A percentile compares a stretch with the other conserved stretches of the same genome.
phyloP scores from a whole-genome alignment of 2,113 vertebrate genomes.

The Panurus biarmicus region DNA sequence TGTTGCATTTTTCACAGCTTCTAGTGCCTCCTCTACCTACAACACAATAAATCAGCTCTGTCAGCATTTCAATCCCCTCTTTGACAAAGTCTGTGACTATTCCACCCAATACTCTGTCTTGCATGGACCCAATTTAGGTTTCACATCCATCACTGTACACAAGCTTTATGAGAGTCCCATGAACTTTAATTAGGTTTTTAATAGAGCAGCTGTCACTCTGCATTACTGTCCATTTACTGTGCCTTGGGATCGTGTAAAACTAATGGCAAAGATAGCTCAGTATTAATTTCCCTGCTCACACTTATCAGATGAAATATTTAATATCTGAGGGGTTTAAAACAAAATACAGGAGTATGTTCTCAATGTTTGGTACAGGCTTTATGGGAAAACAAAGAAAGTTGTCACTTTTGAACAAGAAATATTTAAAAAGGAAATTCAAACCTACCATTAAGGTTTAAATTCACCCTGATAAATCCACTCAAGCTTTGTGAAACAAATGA shows the following conservation, averaged over 20 bases:
- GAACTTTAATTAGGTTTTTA: not conserved
- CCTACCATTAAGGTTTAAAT: not conserved
- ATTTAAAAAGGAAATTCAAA: not conserved
- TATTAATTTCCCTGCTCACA: not conserved
- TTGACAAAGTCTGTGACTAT: not conserved
- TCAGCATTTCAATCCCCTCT: not conserved
- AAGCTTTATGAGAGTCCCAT: not conserved
- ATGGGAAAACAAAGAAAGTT: not conserved
- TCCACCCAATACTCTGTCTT: not conserved
- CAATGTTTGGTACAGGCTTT: not conserved
- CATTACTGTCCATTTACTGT: not conserved
- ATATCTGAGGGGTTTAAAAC: not conserved
- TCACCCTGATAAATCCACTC: not conserved
- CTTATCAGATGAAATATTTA: not conserved
- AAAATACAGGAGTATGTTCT: not conserved
- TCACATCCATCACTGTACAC: not conserved
- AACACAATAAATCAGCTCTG: not conserved
- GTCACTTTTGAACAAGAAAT: not conserved
- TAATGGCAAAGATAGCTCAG: not conserved
- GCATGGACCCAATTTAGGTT: not conserved
- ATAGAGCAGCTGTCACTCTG: not conserved
- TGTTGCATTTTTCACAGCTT: slow-evolving; percentile 93
- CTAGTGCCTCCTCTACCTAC: slow-evolving; percentile 92
- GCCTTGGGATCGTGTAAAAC: not conserved
- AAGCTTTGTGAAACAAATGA: not conserved